Evolutionary conservation across 2,113 vertebrate genomes (phyloP).

Genomic region (Poecile atricapillus): DNA sequence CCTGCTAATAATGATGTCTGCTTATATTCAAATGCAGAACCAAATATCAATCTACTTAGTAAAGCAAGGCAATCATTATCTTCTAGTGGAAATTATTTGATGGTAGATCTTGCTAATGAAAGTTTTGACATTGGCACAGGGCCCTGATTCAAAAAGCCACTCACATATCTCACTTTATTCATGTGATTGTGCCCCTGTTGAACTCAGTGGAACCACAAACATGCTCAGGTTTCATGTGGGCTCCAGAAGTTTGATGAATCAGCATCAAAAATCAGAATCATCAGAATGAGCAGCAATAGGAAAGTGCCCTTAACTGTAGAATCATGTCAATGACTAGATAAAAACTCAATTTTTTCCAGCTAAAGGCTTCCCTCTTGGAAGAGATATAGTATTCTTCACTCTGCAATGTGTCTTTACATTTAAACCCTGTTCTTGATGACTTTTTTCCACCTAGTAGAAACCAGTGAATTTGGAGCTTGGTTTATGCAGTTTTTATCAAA

Average conservation of each 20-base stretch:
- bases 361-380: neutral
- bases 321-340: neutral
- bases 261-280: neutral
- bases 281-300: neutral
- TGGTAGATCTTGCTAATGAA: neutral
- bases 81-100: neutral
- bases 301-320: neutral
- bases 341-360: neutral
- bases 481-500: neutral
- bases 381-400: neutral
- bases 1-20: neutral
- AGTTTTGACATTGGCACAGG: neutral
- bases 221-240: neutral
- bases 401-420: neutral
- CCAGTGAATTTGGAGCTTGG: neutral
- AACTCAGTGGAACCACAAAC: neutral
- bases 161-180: neutral
- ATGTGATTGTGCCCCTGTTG: neutral
- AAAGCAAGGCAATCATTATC: neutral
- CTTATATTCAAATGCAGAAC: neutral
- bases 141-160: neutral
- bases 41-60: neutral
- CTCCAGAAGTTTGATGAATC: constrained; percentile 12
- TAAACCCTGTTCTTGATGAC: neutral
- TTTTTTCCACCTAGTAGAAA: neutral